These are phyloP conservation scores for Lepidonotus clava DNA, from an alignment of 2,888 invertebrate genomes.

Conservation along the genomic window DNA sequence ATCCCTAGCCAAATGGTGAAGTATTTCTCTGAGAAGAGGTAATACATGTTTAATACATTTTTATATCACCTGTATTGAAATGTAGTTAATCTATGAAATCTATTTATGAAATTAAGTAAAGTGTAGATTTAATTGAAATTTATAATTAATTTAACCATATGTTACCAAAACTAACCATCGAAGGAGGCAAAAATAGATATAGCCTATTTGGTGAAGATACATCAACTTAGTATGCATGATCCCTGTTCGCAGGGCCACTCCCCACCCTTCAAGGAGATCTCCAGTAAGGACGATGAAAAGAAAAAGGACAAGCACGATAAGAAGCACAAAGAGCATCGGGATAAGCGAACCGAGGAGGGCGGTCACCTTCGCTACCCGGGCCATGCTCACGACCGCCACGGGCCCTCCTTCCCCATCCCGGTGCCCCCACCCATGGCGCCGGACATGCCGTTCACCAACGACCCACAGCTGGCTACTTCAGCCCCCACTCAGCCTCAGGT, in stretches of 20 bases:
- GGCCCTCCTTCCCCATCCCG: slow-evolving; percentile 43
- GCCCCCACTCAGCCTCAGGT: slow-evolving; percentile 24
- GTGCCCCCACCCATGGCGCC: slow-evolving; percentile 53
- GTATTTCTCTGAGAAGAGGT: too few species aligned
- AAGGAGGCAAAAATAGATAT: too few species aligned
- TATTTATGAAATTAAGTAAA: too few species aligned
- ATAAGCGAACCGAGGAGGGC: slow-evolving; percentile 36
- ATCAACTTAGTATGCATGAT: too few species aligned
- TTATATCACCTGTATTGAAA: too few species aligned
- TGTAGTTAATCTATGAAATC: too few species aligned
- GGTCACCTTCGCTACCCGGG: not conserved
- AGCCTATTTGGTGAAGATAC: too few species aligned
- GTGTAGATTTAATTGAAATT: too few species aligned
- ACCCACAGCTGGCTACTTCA: slow-evolving; percentile 16
- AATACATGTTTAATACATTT: too few species aligned
- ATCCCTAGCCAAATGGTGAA: too few species aligned
- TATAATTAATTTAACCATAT: too few species aligned
- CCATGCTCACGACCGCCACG: slow-evolving; percentile 41
- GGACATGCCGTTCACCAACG: slow-evolving; percentile 6
- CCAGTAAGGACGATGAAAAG: slow-evolving; percentile 44
- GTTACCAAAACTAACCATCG: too few species aligned
- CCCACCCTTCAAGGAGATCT: slow-evolving; percentile 61
- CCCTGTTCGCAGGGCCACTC: slow-evolving; percentile 64
- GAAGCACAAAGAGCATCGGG: slow-evolving; percentile 54
- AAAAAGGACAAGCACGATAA: slow-evolving; percentile 56